Percentiles rank a stretch among this genome's conserved stretches.
These are phyloP conservation scores for Phylloscopus whistleri DNA, from an alignment of 2,113 vertebrate genomes.

Conservation along the genomic window DNA sequence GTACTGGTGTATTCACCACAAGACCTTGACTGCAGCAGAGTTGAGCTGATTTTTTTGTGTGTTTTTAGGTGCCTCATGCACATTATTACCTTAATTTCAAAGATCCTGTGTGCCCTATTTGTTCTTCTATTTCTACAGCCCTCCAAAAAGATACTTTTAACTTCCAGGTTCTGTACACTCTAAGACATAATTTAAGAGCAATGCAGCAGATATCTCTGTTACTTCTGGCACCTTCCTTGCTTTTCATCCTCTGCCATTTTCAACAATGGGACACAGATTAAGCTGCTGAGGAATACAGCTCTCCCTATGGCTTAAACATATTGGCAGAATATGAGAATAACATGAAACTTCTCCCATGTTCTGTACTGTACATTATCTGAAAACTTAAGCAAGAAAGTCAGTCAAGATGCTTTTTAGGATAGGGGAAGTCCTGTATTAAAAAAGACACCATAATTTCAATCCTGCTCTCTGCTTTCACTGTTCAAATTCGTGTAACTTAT, in stretches of 20 bases:
- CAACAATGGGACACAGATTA: background rate
- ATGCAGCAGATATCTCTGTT: background rate
- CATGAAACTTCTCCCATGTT: background rate
- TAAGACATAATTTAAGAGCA: background rate
- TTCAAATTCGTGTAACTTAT: background rate
- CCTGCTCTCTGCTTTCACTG: background rate
- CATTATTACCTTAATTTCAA: background rate
- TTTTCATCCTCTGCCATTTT: background rate
- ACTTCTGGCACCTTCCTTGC: background rate
- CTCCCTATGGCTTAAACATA: background rate
- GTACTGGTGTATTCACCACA: background rate
- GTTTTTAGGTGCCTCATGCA: background rate
- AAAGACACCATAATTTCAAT: background rate
- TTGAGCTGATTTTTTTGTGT: background rate
- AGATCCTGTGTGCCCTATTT: background rate
- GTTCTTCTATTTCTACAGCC: background rate
- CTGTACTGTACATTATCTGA: background rate
- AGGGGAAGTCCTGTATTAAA: background rate
- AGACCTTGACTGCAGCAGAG: background rate
- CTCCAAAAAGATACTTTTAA: background rate
- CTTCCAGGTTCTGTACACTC: background rate
- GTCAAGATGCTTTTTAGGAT: background rate
- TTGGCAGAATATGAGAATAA: background rate
- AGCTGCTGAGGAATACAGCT: background rate
- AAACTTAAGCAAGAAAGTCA: background rate